Percentiles rank a stretch among this genome's conserved stretches.
phyloP scores from a whole-genome alignment of 2,888 invertebrate species.

The Sipha maydis region DNA sequence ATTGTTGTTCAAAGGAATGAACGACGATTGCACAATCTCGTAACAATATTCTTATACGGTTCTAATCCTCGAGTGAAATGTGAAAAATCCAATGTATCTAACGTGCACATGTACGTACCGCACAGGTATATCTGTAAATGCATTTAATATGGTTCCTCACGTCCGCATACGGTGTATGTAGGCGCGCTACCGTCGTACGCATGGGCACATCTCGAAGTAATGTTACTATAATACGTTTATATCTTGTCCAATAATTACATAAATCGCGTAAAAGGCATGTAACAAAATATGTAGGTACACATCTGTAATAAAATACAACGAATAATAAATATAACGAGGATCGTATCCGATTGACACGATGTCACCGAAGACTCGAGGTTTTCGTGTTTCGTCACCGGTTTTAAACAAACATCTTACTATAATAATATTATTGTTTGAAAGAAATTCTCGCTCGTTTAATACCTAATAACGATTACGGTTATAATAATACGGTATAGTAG shows the following conservation, averaged over 20 bases:
- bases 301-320: no score
- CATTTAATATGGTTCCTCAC: no score
- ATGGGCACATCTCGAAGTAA: background rate
- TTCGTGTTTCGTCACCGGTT: no score
- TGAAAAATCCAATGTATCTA: constrained; percentile 18
- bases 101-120: background rate
- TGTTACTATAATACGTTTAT: no score
- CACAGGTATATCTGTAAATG: no score
- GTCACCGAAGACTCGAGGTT: no score
- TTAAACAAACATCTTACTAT: no score
- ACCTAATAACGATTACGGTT: background rate
- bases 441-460: background rate
- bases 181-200: background rate
- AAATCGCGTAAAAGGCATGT: background rate
- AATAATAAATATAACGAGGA: no score
- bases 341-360: background rate
- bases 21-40: constrained; percentile 43
- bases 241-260: background rate
- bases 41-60: constrained; percentile 13
- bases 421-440: background rate
- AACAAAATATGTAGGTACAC: background rate
- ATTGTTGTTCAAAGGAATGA: constrained; percentile 37
- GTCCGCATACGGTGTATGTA: no score
- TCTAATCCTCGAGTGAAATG: constrained; percentile 20
- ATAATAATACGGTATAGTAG: background rate